These are phyloP conservation scores for Cyprinodon brontotheroides DNA, from an alignment of 2,113 vertebrate species.

Conservation along the genomic window DNA sequence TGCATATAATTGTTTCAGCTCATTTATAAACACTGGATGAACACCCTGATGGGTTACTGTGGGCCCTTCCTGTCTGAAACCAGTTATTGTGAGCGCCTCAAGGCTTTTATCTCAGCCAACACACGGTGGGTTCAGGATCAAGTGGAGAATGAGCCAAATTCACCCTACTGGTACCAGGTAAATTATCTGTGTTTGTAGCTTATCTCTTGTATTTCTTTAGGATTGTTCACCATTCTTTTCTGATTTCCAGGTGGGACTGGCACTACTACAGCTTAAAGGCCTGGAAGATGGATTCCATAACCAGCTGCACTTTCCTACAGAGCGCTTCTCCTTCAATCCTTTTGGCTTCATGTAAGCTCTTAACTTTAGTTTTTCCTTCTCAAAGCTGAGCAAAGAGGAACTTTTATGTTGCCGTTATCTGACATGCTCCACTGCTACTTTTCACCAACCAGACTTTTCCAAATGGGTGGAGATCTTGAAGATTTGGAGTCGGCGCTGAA, in stretches of 20 bases:
- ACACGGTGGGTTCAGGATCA: slow-evolving; percentile 88
- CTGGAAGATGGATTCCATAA: slow-evolving; percentile 90
- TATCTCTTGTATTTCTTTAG: neutral
- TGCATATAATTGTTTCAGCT: slow-evolving; percentile 75
- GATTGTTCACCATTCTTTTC: neutral
- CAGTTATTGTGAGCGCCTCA: slow-evolving; percentile 86
- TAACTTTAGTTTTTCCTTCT: neutral
- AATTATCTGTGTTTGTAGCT: neutral
- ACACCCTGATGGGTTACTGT: slow-evolving; percentile 91
- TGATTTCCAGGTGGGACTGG: slow-evolving; percentile 83
- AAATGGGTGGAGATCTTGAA: slow-evolving; percentile 90
- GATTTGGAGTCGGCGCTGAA: slow-evolving; percentile 91
- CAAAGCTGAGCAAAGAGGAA: neutral
- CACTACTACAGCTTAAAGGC: slow-evolving; percentile 91
- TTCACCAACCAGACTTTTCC: slow-evolving; percentile 82
- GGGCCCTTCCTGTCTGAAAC: slow-evolving; percentile 83
- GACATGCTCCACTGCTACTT: neutral
- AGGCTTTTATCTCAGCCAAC: slow-evolving; percentile 85
- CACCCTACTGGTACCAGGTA: slow-evolving; percentile 94
- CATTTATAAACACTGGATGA: slow-evolving; percentile 97
- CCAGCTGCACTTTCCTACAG: slow-evolving; percentile 78
- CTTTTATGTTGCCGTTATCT: neutral
- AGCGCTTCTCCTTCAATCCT: slow-evolving; percentile 81
- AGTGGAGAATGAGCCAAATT: slow-evolving; percentile 70
- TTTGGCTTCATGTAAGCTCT: slow-evolving; percentile 91